These are phyloP conservation scores for Drosophila santomea DNA, from an alignment of 1,140 invertebrate species.

Conservation along the genomic window DNA sequence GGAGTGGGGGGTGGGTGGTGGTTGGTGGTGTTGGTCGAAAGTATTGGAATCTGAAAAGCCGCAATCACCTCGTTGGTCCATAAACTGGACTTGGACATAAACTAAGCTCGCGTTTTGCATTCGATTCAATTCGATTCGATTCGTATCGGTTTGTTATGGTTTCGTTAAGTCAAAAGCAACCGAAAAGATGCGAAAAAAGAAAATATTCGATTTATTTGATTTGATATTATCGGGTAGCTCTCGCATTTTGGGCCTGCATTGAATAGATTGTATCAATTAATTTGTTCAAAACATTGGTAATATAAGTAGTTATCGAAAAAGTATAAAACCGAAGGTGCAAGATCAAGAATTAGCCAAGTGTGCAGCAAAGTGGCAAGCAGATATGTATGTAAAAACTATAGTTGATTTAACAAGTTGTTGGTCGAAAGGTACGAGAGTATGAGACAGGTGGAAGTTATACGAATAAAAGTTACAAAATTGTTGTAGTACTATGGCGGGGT, in stretches of 20 bases:
- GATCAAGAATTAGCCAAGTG: constrained; percentile 59
- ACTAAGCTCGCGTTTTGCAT: constrained; percentile 79
- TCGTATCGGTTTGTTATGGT: constrained; percentile 27
- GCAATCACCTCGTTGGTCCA: constrained; percentile 84
- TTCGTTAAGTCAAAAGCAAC: constrained; percentile 66
- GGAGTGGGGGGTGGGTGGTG: not conserved
- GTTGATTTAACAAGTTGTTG: constrained; percentile 24
- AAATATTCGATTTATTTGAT: constrained; percentile 42
- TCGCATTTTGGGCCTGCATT: constrained; percentile 56
- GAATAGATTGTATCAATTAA: constrained; percentile 57
- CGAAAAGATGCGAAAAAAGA: constrained; percentile 76
- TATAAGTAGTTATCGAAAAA: constrained; percentile 45
- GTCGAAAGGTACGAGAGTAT: constrained; percentile 30
- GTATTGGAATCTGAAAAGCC: constrained; percentile 62
- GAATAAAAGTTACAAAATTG: constrained; percentile 24
- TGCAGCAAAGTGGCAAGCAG: constrained; percentile 70
- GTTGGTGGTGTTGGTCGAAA: constrained; percentile 38
- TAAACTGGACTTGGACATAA: constrained; percentile 85
- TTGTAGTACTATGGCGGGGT: constrained; percentile 37
- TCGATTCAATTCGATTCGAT: constrained; percentile 24
- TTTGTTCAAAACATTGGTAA: constrained; percentile 42
- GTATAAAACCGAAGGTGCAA: constrained; percentile 54
- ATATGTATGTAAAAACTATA: constrained; percentile 34
- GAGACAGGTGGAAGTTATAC: constrained; percentile 35
- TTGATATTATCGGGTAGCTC: constrained; percentile 30